phyloP scores from a whole-genome alignment of 2,888 invertebrate species.

The Laspeyria flexula region DNA sequence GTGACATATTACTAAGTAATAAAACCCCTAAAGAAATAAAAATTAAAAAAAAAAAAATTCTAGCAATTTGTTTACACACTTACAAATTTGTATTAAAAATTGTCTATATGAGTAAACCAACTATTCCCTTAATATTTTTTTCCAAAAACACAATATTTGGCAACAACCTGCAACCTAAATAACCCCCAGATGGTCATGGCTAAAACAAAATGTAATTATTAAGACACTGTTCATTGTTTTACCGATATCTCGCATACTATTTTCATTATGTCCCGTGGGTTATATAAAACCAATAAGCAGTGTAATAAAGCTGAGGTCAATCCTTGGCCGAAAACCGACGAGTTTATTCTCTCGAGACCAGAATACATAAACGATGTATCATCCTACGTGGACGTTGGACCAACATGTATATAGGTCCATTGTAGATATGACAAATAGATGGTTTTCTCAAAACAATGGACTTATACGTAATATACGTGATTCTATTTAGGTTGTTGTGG shows the following conservation, averaged over 20 bases:
- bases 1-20: no score
- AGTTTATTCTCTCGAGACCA: slow-evolving; percentile 54
- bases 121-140: no score
- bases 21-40: no score
- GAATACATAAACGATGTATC: slow-evolving; percentile 57
- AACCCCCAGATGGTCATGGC: slow-evolving; percentile 17
- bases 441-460: slow-evolving; percentile 33
- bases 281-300: slow-evolving; percentile 63
- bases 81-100: no score
- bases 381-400: slow-evolving; percentile 29
- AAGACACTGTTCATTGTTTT: slow-evolving; percentile 35
- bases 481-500: slow-evolving; percentile 12
- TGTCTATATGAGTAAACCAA: no score
- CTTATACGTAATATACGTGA: slow-evolving; percentile 16
- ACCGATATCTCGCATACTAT: slow-evolving; percentile 41
- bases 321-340: slow-evolving; percentile 50
- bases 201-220: slow-evolving; percentile 26
- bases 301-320: slow-evolving; percentile 63
- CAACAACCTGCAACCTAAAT: slow-evolving; percentile 1
- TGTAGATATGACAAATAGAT: slow-evolving; percentile 28
- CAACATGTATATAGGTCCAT: slow-evolving; percentile 23
- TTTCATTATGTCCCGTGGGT: slow-evolving; percentile 59
- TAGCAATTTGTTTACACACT: no score
- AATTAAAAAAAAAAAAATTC: no score
- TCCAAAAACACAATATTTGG: not conserved